Evolutionary conservation across 2,888 invertebrate species (phyloP).

Genomic region (Micoletzkya japonica): DNA sequence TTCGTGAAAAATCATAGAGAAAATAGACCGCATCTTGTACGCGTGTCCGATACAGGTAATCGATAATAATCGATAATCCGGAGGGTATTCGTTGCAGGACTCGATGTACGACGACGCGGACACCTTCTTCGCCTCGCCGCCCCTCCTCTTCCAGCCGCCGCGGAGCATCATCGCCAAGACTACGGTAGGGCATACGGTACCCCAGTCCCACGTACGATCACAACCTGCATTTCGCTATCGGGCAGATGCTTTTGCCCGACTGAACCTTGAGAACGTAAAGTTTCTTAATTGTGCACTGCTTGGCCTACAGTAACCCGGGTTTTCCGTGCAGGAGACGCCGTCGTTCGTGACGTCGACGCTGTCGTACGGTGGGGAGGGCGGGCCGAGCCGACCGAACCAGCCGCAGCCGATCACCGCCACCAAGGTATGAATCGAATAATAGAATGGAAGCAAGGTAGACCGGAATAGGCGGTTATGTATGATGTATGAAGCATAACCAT

Average conservation of each 20-base stretch:
- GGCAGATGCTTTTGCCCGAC: too few species aligned
- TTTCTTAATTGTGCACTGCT: too few species aligned
- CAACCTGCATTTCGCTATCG: too few species aligned
- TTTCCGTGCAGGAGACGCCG: slow-evolving; percentile 11
- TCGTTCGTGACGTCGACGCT: slow-evolving; percentile 22
- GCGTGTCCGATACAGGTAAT: background rate
- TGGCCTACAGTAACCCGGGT: background rate
- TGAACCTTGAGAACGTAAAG: too few species aligned
- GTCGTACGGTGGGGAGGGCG: slow-evolving; percentile 4
- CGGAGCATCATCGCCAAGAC: slow-evolving; percentile 3
- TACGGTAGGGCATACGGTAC: background rate
- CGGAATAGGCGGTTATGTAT: too few species aligned
- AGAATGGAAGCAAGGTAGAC: too few species aligned
- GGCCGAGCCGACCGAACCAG: too few species aligned
- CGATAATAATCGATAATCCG: background rate
- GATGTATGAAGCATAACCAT: too few species aligned
- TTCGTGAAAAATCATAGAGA: too few species aligned
- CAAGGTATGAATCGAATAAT: too few species aligned
- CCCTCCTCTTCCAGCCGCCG: slow-evolving; percentile 42
- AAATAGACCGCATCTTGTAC: too few species aligned
- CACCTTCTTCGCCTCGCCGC: slow-evolving; percentile 31
- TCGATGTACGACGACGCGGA: slow-evolving; percentile 40
- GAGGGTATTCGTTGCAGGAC: slow-evolving; percentile 24
- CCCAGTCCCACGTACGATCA: too few species aligned
- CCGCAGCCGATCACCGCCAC: slow-evolving; percentile 12